Base-by-base conservation (phyloP, 2,888 invertebrate species). In the Sipha maydis region DNA sequence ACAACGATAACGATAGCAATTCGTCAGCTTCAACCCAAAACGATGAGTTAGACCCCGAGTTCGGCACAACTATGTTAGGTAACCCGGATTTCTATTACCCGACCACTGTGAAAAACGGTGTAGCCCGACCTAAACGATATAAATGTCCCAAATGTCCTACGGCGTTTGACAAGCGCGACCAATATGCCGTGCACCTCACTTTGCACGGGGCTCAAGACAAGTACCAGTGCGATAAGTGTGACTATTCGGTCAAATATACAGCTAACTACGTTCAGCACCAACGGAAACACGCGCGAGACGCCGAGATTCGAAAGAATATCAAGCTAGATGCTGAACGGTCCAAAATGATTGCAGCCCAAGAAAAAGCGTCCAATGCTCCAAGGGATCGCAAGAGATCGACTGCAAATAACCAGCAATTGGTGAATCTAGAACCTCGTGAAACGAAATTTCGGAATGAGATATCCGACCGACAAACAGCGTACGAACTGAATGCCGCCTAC, bases 61-160 rank as follows among this genome's bases (percentile, higher is more conserved):
- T 95, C 90, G 95, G 94, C 8, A 93, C 94, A 89, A 92, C 94
- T 67, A 95, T 95, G 94, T 94, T 95, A 90, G 96, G 96, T 8
- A 96, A 95, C 92, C 96, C 96, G 0, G 95, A 95, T 90, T 96
- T 96, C 91, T 94, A 95, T 85, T 96, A 96, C 91, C 96, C 95
- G 1, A 95, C 95, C 0, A 95, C 94, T 90, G 91, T 95, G 89
- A 95, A 95, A 91, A 96, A 96, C 91, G 96, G 96, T 0, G 93
- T 95, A 7, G 93, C 95, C 91, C 95, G 95, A 91, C 95, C 95
- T 91, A 96, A 96, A 91, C 93, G 95, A 8, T 96, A 96, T 92
- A 96, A 96, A 92, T 96, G 96, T 91, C 95, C 95, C 91, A 96
- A 96, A 92, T 97, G 97, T 91, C 97, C 97, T 0, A 96, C 96